A percentile compares a stretch with the other conserved stretches of the same genome.
Evolutionary conservation across 1,140 invertebrate genomes (phyloP).

Genomic region (Pygmarrhopalites habei): DNA sequence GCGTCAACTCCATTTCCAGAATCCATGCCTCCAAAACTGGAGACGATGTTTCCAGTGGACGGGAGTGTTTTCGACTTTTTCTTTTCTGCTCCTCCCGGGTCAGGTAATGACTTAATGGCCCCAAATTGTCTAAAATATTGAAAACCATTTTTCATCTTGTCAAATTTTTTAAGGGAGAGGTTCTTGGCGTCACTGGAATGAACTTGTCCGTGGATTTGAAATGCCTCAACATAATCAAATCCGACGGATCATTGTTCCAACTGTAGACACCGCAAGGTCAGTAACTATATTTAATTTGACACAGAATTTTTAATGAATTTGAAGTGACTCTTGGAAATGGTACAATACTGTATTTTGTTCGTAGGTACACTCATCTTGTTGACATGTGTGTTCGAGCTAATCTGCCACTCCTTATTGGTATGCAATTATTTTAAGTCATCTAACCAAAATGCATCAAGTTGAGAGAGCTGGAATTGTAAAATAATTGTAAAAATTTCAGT

Average conservation of each 20-base stretch:
- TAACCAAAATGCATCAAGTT: too few species aligned
- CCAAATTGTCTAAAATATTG: too few species aligned
- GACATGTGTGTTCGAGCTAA: constrained; percentile 59
- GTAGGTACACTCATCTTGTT: constrained; percentile 51
- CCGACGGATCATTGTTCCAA: constrained; percentile 71
- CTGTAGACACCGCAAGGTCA: constrained; percentile 73
- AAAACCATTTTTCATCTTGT: too few species aligned
- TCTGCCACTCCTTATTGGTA: constrained; percentile 64
- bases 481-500: too few species aligned
- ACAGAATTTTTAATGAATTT: too few species aligned
- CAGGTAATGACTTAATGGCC: too few species aligned
- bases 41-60: constrained; percentile 42
- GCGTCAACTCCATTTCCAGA: constrained; percentile 22
- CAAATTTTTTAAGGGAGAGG: constrained; percentile 44
- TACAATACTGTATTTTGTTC: constrained; percentile 1
- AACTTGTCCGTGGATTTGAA: constrained; percentile 39
- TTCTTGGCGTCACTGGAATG: constrained; percentile 49
- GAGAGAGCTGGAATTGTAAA: too few species aligned
- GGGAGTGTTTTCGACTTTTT: constrained; percentile 49
- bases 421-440: too few species aligned
- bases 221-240: constrained; percentile 53
- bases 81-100: too few species aligned
- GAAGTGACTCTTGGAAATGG: too few species aligned
- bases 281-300: constrained; percentile 43
- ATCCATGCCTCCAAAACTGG: constrained; percentile 20